phyloP scores from a whole-genome alignment of 2,113 vertebrate species.

The Tichodroma muraria region DNA sequence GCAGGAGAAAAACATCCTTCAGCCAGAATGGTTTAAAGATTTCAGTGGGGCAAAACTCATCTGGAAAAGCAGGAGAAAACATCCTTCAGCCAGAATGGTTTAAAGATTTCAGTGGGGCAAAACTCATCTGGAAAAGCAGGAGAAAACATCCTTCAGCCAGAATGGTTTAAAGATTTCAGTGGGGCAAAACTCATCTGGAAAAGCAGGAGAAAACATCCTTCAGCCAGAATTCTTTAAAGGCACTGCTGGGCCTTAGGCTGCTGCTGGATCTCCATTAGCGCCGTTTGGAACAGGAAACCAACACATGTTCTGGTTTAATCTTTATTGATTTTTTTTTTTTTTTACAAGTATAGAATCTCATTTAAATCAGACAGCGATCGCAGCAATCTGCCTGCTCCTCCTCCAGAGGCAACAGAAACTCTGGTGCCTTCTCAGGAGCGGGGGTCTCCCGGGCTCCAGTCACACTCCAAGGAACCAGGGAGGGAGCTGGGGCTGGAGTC shows the following conservation, averaged over 20 bases:
- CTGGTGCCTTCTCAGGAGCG: not conserved
- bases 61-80: not conserved
- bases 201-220: not conserved
- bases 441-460: not conserved
- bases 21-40: no score
- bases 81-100: not conserved
- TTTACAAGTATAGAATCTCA: slow-evolving; percentile 49
- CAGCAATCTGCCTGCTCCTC: not conserved
- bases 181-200: not conserved
- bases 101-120: not conserved
- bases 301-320: not conserved
- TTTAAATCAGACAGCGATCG: slow-evolving; percentile 11
- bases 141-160: not conserved
- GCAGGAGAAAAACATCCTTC: not conserved
- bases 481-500: not conserved
- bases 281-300: not conserved
- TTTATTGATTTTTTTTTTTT: slow-evolving; percentile 24
- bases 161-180: not conserved
- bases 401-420: not conserved
- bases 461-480: not conserved
- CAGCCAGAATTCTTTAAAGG: not conserved
- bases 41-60: not conserved
- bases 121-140: not conserved
- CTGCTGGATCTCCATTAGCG: not conserved
- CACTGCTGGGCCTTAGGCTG: not conserved